Evolutionary conservation across 2,888 invertebrate genomes (phyloP).

Genomic region (Anthophora plumipes): DNA sequence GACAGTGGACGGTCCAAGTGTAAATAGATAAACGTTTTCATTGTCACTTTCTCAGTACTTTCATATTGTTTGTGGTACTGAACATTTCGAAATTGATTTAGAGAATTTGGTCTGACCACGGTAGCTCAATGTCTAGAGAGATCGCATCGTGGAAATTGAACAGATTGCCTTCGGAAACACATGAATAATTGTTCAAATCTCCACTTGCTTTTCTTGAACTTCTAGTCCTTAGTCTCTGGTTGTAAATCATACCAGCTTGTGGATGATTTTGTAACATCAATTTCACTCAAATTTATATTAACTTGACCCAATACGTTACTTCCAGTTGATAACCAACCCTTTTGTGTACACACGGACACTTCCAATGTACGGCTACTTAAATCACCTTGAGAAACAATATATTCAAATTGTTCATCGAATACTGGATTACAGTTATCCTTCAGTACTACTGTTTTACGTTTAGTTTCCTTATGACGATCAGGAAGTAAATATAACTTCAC

Average conservation of each 20-base stretch:
- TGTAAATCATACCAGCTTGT: conserved; percentile 91
- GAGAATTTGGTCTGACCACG: conserved; percentile 24
- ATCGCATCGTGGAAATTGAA: conserved; percentile 50
- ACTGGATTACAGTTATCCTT: conserved; percentile 96
- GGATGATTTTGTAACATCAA: conserved; percentile 89
- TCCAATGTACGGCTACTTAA: conserved; percentile 91
- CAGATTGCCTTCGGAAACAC: conserved; percentile 51
- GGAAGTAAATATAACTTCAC: conserved; percentile 95
- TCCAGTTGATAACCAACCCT: conserved; percentile 92
- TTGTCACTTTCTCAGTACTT: conserved; percentile 36
- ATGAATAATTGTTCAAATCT: conserved; percentile 60
- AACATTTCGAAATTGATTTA: neutral
- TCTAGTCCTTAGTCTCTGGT: conserved; percentile 85
- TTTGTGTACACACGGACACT: conserved; percentile 95
- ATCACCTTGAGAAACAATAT: conserved; percentile 93
- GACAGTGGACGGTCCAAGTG: conserved; percentile 67
- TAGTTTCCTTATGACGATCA: conserved; percentile 93
- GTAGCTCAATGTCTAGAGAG: conserved; percentile 31
- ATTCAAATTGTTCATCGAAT: conserved; percentile 96
- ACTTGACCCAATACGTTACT: conserved; percentile 94
- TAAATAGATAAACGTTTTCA: conserved; percentile 29
- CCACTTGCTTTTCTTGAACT: conserved; percentile 67
- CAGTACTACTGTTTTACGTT: conserved; percentile 93
- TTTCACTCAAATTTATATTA: conserved; percentile 88
- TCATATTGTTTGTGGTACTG: conserved; percentile 19